phyloP scores from a whole-genome alignment of 2,113 vertebrate species.

The Furnarius figulus region DNA sequence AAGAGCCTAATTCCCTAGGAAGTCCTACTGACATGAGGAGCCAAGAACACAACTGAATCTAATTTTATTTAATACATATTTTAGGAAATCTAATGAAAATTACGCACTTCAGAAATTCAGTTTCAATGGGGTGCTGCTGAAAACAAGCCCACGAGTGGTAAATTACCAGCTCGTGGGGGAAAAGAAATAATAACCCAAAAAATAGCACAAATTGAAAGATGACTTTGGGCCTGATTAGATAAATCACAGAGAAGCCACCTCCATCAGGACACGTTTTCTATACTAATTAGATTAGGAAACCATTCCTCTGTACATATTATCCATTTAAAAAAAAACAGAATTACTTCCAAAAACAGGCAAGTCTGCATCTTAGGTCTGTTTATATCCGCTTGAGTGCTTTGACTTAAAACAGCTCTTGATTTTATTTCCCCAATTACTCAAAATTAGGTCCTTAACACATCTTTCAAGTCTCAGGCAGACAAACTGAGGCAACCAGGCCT shows the following conservation, averaged over 20 bases:
- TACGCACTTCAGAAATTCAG: not conserved
- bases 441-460: not conserved
- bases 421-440: not conserved
- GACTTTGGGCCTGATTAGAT: not conserved
- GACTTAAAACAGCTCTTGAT: not conserved
- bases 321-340: not conserved
- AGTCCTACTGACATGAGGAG: not conserved
- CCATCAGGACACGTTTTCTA: not conserved
- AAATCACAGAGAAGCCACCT: not conserved
- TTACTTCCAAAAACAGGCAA: not conserved
- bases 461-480: not conserved
- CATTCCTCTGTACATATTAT: not conserved
- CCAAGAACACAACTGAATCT: constrained; percentile 3
- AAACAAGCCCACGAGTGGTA: not conserved
- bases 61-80: constrained; percentile 16
- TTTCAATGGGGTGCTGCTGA: constrained; percentile 13
- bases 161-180: not conserved
- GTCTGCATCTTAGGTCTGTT: not conserved
- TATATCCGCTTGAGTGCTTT: not conserved
- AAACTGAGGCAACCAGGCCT: not conserved
- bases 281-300: constrained; percentile 7
- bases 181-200: not conserved
- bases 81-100: constrained; percentile 22
- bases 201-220: not conserved
- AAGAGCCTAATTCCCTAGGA: constrained; percentile 8